These are phyloP conservation scores for Brachyistius frenatus DNA, from an alignment of 2,113 vertebrate genomes.

Conservation along the genomic window DNA sequence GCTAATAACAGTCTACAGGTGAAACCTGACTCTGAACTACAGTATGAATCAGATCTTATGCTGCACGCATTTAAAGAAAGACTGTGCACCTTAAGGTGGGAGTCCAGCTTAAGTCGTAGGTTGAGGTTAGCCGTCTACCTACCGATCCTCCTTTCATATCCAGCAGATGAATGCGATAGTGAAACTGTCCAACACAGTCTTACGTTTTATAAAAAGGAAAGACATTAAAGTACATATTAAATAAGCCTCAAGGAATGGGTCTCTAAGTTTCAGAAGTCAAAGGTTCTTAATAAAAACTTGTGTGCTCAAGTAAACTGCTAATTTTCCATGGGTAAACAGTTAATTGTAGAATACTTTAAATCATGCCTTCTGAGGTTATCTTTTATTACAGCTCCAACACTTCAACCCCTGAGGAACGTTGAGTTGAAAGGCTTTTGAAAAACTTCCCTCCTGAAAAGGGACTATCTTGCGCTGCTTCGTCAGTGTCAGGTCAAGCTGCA, in stretches of 20 bases:
- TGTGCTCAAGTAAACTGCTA: constrained; percentile 26
- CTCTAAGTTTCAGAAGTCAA: neutral
- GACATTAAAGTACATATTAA: too few species aligned
- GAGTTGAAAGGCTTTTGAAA: constrained; percentile 44
- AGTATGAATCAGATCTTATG: too few species aligned
- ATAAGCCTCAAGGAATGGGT: neutral
- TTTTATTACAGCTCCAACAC: constrained; percentile 22
- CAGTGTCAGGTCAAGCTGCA: constrained; percentile 69
- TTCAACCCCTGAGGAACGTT: constrained; percentile 5
- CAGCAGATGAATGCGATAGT: too few species aligned
- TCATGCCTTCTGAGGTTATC: constrained; percentile 35
- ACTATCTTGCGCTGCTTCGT: constrained; percentile 59
- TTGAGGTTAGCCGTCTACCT: too few species aligned
- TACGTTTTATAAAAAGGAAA: too few species aligned
- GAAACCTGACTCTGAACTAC: too few species aligned
- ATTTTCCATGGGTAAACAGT: constrained; percentile 42
- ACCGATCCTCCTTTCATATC: too few species aligned
- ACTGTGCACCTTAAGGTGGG: too few species aligned
- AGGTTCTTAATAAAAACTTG: neutral
- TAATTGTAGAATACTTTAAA: constrained; percentile 51
- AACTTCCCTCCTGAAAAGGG: constrained; percentile 29
- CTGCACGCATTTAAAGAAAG: too few species aligned
- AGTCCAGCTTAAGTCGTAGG: too few species aligned
- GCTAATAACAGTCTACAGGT: too few species aligned
- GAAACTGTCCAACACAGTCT: too few species aligned